Percentiles rank a stretch among this genome's conserved stretches.
Conservation (phyloP, 2,113 vertebrate genomes). For the Pelecanus crispus region DNA sequence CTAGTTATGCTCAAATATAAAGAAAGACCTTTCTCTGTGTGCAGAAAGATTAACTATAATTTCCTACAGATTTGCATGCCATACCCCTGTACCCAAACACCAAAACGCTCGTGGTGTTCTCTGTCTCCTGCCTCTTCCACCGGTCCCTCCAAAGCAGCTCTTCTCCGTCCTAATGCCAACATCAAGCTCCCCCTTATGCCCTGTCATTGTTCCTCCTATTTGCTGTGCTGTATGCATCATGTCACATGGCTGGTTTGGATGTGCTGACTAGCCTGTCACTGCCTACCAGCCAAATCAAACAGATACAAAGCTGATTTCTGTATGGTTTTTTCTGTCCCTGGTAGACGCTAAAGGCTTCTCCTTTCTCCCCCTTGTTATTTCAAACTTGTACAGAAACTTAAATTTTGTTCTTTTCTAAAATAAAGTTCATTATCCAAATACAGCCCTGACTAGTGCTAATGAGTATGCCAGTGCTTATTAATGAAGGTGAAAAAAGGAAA, state of each 20-base stretch:
- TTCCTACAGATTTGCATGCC: not conserved
- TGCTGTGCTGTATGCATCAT: fast-evolving
- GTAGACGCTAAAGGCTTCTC: not conserved
- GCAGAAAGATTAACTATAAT: not conserved
- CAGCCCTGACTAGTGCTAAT: not conserved
- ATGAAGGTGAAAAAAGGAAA: not conserved
- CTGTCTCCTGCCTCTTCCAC: not conserved
- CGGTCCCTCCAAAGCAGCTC: not conserved
- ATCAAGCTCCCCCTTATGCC: not conserved
- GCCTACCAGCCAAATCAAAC: not conserved
- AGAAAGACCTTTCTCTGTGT: too few relatives aligned
- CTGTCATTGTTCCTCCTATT: not conserved
- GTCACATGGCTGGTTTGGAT: fast-evolving
- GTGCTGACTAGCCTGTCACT: not conserved
- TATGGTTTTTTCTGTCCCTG: not conserved
- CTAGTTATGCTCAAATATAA: not conserved
- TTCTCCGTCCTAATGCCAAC: not conserved
- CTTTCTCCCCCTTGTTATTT: not conserved
- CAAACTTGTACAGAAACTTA: not conserved
- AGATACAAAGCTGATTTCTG: not conserved
- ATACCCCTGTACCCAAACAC: not conserved
- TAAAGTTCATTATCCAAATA: not conserved
- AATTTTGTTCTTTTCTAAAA: not conserved
- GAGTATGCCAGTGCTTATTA: fast-evolving
- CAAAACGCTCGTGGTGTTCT: not conserved